A percentile compares a stretch with the other conserved stretches of the same genome.
Conservation (phyloP, 2,113 vertebrate species). For the Propithecus coquereli region DNA sequence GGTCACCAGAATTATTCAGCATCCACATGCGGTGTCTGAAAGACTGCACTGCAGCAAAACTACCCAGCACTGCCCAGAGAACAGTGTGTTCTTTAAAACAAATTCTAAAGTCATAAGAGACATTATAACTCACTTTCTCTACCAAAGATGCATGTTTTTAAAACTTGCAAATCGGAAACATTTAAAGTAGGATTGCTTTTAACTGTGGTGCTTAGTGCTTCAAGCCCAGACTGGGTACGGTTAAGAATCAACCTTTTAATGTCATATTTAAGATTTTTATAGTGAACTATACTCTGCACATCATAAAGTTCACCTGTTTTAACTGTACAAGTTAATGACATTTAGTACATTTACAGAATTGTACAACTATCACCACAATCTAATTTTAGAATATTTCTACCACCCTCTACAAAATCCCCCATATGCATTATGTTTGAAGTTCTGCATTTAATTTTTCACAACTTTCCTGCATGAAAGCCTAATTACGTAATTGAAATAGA, state of each 20-base stretch:
- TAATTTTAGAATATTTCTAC: not conserved
- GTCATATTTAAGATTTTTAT: not conserved
- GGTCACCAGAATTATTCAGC: not conserved
- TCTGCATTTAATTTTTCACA: not conserved
- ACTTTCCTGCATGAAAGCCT: not conserved
- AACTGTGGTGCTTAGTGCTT: not conserved
- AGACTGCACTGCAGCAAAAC: not conserved
- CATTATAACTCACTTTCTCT: not conserved
- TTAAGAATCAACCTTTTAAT: not conserved
- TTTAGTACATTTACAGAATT: not conserved
- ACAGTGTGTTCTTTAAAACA: not conserved
- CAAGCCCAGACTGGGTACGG: not conserved
- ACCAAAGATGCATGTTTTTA: not conserved
- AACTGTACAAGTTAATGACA: not conserved
- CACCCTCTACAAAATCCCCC: not conserved
- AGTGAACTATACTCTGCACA: not conserved
- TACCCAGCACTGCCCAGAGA: not conserved
- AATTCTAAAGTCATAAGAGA: not conserved
- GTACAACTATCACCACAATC: not conserved
- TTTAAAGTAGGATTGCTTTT: conserved; percentile 13
- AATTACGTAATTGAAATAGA: not conserved
- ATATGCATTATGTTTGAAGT: not conserved
- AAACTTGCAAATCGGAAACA: not conserved
- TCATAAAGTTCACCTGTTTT: not conserved
- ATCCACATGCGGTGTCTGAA: not conserved